These are phyloP conservation scores for Drosophila murphyi DNA, from an alignment of 1,140 invertebrate genomes.

Conservation along the genomic window DNA sequence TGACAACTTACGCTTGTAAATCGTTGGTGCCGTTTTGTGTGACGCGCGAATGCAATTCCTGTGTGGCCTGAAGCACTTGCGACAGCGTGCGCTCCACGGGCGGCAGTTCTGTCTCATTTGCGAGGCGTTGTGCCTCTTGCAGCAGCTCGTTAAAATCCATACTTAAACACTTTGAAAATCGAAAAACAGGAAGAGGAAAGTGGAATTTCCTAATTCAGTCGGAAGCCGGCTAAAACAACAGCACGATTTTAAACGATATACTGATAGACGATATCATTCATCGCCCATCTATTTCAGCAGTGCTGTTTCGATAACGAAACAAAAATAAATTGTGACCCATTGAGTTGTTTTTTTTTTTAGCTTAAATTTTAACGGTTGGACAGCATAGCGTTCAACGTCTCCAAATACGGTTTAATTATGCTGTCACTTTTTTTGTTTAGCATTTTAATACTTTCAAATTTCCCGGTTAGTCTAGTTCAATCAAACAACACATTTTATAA, in stretches of 20 bases:
- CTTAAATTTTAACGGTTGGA: no score
- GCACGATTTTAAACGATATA: not conserved
- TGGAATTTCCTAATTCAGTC: not conserved
- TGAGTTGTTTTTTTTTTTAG: no score
- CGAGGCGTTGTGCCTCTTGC: constrained; percentile 95
- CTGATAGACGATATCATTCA: not conserved
- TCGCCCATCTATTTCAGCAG: not conserved
- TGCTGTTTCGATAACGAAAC: not conserved
- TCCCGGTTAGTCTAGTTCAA: no score
- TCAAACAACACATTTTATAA: no score
- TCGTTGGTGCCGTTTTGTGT: constrained; percentile 93
- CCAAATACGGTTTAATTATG: no score
- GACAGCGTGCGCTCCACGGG: constrained; percentile 95
- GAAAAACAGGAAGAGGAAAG: not conserved
- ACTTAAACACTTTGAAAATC: not conserved
- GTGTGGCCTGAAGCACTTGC: constrained; percentile 96
- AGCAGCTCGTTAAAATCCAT: constrained; percentile 93
- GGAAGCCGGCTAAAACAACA: not conserved
- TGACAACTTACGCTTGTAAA: constrained; percentile 93
- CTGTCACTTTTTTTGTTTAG: no score
- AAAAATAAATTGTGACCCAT: no score
- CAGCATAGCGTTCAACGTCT: no score
- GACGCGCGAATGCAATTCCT: constrained; percentile 94
- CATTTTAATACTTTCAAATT: no score
- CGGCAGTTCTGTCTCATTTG: constrained; percentile 92